Evolutionary conservation across 2,888 invertebrate genomes (phyloP).

Genomic region (Hirtodrosophila confusa): DNA sequence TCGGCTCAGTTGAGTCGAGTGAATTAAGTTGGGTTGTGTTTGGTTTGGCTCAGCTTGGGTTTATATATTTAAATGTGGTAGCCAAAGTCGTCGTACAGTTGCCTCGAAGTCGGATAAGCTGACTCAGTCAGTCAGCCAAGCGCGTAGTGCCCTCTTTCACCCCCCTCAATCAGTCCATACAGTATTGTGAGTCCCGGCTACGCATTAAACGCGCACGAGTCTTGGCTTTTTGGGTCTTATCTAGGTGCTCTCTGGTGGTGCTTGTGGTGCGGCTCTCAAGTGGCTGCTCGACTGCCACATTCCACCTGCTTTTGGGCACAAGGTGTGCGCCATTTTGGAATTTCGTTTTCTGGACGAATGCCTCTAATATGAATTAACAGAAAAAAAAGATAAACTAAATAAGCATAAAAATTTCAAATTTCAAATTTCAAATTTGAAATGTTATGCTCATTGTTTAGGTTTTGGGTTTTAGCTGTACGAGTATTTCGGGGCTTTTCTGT

Average conservation of each 20-base stretch:
- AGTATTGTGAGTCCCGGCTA: slow-evolving; percentile 23
- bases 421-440: slow-evolving; percentile 52
- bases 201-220: slow-evolving; percentile 51
- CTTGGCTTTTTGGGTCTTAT: slow-evolving; percentile 52
- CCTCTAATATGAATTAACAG: slow-evolving; percentile 75
- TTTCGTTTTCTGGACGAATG: slow-evolving; percentile 78
- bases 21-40: slow-evolving; percentile 23
- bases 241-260: slow-evolving; percentile 26
- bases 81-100: slow-evolving; percentile 56
- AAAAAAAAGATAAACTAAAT: slow-evolving; percentile 28
- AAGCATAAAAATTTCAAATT: slow-evolving; percentile 44
- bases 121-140: slow-evolving; percentile 51
- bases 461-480: slow-evolving; percentile 18
- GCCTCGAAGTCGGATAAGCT: slow-evolving; percentile 57
- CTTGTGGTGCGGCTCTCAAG: slow-evolving; percentile 29
- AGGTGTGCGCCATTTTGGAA: slow-evolving; percentile 65
- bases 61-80: slow-evolving; percentile 56
- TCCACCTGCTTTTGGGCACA: slow-evolving; percentile 62
- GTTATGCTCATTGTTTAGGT: slow-evolving; percentile 71
- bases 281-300: slow-evolving; percentile 50
- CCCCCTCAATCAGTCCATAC: not conserved
- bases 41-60: slow-evolving; percentile 25
- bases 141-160: slow-evolving; percentile 48
- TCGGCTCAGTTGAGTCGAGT: slow-evolving; percentile 29
- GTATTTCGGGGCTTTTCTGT: slow-evolving; percentile 29